Evolutionary conservation across 2,113 vertebrate genomes (phyloP).

Genomic region (Malaclemys terrapin): DNA sequence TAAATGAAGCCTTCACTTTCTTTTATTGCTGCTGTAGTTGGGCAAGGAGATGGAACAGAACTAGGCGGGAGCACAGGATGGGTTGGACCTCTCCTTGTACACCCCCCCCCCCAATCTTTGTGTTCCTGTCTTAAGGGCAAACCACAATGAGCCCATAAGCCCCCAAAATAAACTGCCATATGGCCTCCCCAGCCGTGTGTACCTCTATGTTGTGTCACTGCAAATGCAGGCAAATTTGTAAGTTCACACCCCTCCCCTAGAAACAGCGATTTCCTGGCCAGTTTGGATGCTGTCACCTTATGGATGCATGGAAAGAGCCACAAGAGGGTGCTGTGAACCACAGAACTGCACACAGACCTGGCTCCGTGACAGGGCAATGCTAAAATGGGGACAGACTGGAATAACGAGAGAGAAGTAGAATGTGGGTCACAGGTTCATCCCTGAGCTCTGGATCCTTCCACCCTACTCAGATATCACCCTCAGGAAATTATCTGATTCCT

Average conservation of each 20-base stretch:
- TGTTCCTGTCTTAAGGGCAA: not conserved
- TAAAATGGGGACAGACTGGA: too few species aligned
- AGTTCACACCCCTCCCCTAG: not conserved
- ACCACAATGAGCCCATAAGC: not conserved
- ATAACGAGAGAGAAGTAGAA: too few species aligned
- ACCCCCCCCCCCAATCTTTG: not conserved
- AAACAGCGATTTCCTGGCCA: not conserved
- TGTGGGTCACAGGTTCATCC: not conserved
- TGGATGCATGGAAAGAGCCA: not conserved
- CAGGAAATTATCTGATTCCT: not conserved
- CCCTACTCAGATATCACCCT: not conserved
- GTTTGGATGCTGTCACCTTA: not conserved
- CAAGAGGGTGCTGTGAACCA: conserved; percentile 66
- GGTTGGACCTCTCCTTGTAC: not conserved
- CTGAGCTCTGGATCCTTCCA: accelerated
- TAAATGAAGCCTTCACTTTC: not conserved
- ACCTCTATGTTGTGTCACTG: not conserved
- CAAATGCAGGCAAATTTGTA: not conserved
- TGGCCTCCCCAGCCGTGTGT: not conserved
- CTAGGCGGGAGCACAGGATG: not conserved
- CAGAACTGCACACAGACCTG: conserved; percentile 1
- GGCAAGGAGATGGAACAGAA: not conserved
- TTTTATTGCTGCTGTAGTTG: not conserved
- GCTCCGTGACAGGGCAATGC: not conserved
- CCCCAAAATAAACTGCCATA: not conserved